phyloP scores from a whole-genome alignment of 2,113 vertebrate species.

The Antechinus stuartii region DNA sequence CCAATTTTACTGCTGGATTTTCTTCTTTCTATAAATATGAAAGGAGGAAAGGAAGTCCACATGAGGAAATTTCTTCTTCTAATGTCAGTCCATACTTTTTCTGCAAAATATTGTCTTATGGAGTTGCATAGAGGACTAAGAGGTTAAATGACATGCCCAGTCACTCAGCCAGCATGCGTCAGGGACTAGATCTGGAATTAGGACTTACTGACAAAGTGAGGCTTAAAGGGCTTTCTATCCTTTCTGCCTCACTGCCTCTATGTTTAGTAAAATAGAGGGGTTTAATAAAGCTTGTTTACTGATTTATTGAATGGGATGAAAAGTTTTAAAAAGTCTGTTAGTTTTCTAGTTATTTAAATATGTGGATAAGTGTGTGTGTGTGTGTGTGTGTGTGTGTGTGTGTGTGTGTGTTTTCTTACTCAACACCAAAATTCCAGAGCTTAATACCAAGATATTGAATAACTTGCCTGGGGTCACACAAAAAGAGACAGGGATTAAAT shows the following conservation, averaged over 20 bases:
- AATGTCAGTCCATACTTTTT: not conserved
- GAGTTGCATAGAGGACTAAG: not conserved
- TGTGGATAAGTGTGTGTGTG: not conserved
- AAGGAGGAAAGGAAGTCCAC: not conserved
- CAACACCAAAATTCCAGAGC: too few relatives aligned
- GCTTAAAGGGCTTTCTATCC: not conserved
- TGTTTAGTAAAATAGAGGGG: not conserved
- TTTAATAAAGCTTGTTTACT: not conserved
- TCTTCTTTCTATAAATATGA: not conserved
- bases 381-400: not conserved
- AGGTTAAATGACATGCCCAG: not conserved
- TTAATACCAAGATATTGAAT: too few relatives aligned
- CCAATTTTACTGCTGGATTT: constrained; percentile 10
- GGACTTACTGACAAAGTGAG: not conserved
- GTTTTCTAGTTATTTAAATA: not conserved
- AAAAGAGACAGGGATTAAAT: not conserved
- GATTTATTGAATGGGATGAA: not conserved
- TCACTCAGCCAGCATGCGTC: not conserved
- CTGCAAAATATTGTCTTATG: not conserved
- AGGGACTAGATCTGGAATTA: not conserved
- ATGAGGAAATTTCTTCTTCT: not conserved
- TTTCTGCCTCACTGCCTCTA: not conserved
- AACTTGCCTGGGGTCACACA: not conserved
- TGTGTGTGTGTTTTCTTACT: not conserved
- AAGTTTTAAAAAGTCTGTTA: not conserved